Evolutionary conservation across 2,797 vertebrate species (phyloP).

Genomic region (Ceryle rudis): DNA sequence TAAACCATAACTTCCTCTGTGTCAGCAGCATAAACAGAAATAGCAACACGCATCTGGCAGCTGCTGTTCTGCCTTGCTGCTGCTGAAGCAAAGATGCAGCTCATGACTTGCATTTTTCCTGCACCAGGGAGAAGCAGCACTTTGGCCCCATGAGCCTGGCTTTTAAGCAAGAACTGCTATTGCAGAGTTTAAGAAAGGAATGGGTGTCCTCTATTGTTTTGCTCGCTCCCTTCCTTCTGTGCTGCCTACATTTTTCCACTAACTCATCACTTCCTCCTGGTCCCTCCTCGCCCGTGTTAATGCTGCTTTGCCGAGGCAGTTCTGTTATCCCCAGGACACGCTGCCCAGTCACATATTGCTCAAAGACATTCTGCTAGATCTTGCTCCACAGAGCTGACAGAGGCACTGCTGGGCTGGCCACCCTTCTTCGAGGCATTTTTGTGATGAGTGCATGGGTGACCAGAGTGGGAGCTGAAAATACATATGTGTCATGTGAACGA

Average conservation of each 20-base stretch:
- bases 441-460: neutral
- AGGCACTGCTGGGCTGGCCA: neutral
- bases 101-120: conserved; percentile 18
- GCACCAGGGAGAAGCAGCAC: neutral
- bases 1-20: neutral
- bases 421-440: neutral
- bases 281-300: neutral
- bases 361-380: neutral
- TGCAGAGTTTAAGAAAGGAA: neutral
- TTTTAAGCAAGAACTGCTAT: neutral
- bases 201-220: neutral
- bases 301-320: neutral
- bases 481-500: fast-evolving
- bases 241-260: neutral
- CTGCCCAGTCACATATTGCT: neutral
- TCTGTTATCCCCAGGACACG: neutral
- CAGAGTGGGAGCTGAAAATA: neutral
- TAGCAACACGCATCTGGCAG: conserved; percentile 21
- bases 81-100: neutral
- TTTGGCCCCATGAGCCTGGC: neutral
- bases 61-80: neutral
- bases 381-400: neutral
- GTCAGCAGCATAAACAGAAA: conserved; percentile 54
- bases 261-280: neutral
- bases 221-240: neutral